phyloP scores from a whole-genome alignment of 2,113 vertebrate genomes.

The Aramus guarauna region DNA sequence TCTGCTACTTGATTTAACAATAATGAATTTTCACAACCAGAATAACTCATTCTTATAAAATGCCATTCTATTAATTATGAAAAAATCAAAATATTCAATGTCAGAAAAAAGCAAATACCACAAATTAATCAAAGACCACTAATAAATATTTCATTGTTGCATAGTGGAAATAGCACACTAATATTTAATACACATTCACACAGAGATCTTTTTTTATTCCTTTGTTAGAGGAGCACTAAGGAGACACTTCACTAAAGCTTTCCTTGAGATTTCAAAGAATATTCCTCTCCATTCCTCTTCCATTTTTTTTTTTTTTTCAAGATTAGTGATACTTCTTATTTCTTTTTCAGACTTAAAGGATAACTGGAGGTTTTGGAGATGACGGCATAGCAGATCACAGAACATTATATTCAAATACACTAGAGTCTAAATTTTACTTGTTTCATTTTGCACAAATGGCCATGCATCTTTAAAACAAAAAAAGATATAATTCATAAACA shows the following conservation, averaged over 20 bases:
- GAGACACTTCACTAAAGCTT: neutral
- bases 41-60: neutral
- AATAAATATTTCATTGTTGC: neutral
- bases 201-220: neutral
- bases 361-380: neutral
- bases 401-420: neutral
- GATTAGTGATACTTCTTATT: neutral
- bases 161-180: neutral
- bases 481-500: neutral
- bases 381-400: neutral
- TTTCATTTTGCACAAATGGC: neutral
- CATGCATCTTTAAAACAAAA: neutral
- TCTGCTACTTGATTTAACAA: neutral
- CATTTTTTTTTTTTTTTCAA: neutral
- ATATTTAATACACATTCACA: neutral
- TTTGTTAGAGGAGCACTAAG: neutral
- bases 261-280: neutral
- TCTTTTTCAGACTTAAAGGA: neutral
- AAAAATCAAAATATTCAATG: neutral
- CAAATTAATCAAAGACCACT: neutral
- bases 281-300: neutral
- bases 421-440: neutral
- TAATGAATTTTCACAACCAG: conserved; percentile 2
- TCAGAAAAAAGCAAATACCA: neutral
- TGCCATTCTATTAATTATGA: neutral